Evolutionary conservation across 2,888 invertebrate genomes (phyloP), one percentile per base, ranked within the genome.

Genomic region (Andrena marginata): DNA sequence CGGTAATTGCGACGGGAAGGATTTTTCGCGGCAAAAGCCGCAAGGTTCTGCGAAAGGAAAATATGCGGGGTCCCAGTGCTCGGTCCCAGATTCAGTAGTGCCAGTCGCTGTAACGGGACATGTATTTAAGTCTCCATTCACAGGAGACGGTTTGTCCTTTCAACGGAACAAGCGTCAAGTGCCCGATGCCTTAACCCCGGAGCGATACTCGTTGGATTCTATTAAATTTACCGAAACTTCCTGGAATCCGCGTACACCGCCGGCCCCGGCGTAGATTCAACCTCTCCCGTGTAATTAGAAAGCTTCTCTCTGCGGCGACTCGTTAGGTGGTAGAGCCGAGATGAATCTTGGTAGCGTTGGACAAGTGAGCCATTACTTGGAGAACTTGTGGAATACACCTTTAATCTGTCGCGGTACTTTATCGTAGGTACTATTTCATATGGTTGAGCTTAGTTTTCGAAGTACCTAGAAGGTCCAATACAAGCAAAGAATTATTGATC

Each of bases 111-210:
- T 90, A 91, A 91, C 90, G 90, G 90, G 87, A 90, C 80, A 84
- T 51, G 89, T 88, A 89, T 91, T 90, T 90, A 91, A 90, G 90
- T 88, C 86, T 88, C 90, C 86, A 89, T 87, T 86, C 87, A 89
- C 85, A 78, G 80, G 56, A 26, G 85, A 89, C 86, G 86, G 88
- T 85, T 16, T 85, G 87, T 89, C 87, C 90, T 84, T 84, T 86
- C 85, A 85, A 82, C 84, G 88, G 88, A 84, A 89, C 87, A 85
- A 86, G 85, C 87, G 81, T 85, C 86, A 89, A 71, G 68, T 73
- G 74, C 79, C 75, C 85, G 84, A 74, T 80, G 82, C 83, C 88
- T 88, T 85, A 88, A 87, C 88, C 89, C 85, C 84, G 86, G 60
- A 8, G 31, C 73, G 33, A 76, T 82, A 70, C 59, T 71, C 82